phyloP scores from a whole-genome alignment of 2,888 invertebrate genomes.

The Noctuana brunneofusca region DNA sequence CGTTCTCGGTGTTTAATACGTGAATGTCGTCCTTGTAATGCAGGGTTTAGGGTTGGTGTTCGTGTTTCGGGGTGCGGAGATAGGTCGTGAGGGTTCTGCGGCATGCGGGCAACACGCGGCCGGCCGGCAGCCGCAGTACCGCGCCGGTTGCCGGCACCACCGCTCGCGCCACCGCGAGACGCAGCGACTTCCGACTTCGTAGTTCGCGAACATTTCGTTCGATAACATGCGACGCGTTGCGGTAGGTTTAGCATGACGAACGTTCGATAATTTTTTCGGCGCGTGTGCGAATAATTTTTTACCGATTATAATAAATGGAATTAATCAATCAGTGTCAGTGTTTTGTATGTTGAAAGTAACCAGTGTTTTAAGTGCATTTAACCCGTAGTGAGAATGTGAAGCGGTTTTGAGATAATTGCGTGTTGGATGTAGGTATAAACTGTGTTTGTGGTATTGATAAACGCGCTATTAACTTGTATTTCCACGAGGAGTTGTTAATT shows the following conservation, averaged over 20 bases:
- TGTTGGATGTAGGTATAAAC: constrained; percentile 38
- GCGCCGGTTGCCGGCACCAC: constrained; percentile 70
- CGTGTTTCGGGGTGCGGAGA: constrained; percentile 47
- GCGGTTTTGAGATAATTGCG: constrained; percentile 38
- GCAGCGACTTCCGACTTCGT: constrained; percentile 41
- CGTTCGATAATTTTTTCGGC: constrained; percentile 45
- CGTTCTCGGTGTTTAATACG: constrained; percentile 43
- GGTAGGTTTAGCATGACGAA: constrained; percentile 63
- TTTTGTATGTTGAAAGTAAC: constrained; percentile 35
- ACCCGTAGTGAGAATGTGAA: constrained; percentile 37
- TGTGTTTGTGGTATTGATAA: constrained; percentile 39
- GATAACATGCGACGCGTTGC: constrained; percentile 66
- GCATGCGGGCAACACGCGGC: constrained; percentile 66
- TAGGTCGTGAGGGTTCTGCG: constrained; percentile 61
- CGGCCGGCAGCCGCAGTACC: constrained; percentile 75
- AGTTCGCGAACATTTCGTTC: constrained; percentile 45
- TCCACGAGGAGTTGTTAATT: constrained; percentile 30
- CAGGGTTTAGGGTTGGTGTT: constrained; percentile 45
- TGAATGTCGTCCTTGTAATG: constrained; percentile 46
- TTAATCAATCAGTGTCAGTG: constrained; percentile 34
- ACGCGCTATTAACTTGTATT: constrained; percentile 35
- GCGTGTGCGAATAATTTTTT: constrained; percentile 51
- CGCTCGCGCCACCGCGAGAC: constrained; percentile 54
- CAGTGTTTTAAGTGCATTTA: constrained; percentile 35
- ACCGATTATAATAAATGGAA: constrained; percentile 36